A percentile compares a stretch with the other conserved stretches of the same genome.
Evolutionary conservation across 1,140 invertebrate genomes (phyloP).

Genomic region (fruit fly (Drosophila melanogaster)): DNA sequence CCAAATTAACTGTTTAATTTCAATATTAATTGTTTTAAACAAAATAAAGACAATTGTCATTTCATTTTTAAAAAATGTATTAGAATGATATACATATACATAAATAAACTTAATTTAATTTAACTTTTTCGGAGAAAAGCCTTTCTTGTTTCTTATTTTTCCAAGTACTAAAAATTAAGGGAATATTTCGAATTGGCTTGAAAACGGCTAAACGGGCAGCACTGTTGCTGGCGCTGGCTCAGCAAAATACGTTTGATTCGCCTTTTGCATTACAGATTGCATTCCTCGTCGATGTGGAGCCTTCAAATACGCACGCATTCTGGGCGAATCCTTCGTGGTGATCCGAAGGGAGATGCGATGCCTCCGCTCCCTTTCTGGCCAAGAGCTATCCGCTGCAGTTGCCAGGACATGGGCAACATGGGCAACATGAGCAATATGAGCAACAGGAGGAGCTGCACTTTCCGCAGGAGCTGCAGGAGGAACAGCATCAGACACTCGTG

Average conservation of each 20-base stretch:
- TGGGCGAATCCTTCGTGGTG: conserved; percentile 10
- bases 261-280: conserved; percentile 81
- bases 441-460: conserved; percentile 43
- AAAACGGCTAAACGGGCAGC: neutral
- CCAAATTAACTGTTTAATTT: neutral
- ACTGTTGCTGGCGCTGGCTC: conserved; percentile 25
- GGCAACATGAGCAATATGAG: conserved; percentile 30
- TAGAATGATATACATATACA: too few relatives aligned
- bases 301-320: conserved; percentile 51
- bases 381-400: conserved; percentile 27
- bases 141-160: too few relatives aligned
- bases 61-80: too few relatives aligned
- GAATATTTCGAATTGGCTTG: neutral
- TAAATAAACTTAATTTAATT: too few relatives aligned
- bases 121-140: too few relatives aligned
- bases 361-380: conserved; percentile 6
- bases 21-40: too few relatives aligned
- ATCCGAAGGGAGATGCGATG: neutral
- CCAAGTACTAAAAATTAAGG: too few relatives aligned
- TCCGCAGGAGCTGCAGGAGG: conserved; percentile 17
- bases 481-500: conserved; percentile 73
- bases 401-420: conserved; percentile 15
- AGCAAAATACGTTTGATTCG: conserved; percentile 65
- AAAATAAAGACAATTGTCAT: too few relatives aligned
- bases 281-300: conserved; percentile 48